A percentile compares a stretch with the other conserved stretches of the same genome.
phyloP scores from a whole-genome alignment of 1,140 invertebrate genomes.

The Anastrepha ludens region DNA sequence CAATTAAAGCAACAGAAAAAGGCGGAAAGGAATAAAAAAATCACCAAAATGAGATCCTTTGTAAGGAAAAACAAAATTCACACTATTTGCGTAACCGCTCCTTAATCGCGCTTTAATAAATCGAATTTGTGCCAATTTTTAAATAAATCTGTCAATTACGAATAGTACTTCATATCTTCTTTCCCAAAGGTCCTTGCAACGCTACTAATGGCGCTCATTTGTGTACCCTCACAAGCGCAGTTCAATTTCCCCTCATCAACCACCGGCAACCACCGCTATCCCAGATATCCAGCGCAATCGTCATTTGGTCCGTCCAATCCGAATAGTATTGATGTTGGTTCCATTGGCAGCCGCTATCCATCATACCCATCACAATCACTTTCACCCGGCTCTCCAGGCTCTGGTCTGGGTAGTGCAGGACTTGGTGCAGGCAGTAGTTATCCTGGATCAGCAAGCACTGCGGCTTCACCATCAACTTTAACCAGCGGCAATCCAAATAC shows the following conservation, averaged over 20 bases:
- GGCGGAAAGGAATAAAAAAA: background rate
- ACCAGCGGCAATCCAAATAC: background rate
- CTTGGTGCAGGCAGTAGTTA: background rate
- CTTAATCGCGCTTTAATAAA: background rate
- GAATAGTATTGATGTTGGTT: background rate
- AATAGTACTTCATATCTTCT: background rate
- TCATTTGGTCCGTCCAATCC: background rate
- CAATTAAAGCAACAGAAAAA: background rate
- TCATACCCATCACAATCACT: background rate
- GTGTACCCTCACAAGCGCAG: background rate
- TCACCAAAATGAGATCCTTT: slow-evolving; percentile 24
- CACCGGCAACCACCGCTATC: background rate
- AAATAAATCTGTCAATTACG: too few species aligned
- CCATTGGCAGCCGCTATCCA: slow-evolving; percentile 1
- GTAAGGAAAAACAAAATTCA: background rate
- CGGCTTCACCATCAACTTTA: background rate
- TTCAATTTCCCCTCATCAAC: background rate
- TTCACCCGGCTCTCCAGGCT: background rate
- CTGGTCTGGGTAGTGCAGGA: background rate
- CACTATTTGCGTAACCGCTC: background rate
- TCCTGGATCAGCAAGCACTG: background rate
- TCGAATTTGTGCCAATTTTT: too few species aligned
- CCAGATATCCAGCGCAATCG: slow-evolving; percentile 17
- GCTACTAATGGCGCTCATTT: background rate
- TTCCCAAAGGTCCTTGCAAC: background rate